Evolutionary conservation across 2,797 vertebrate species (phyloP).

Genomic region (Scarus forsteni): DNA sequence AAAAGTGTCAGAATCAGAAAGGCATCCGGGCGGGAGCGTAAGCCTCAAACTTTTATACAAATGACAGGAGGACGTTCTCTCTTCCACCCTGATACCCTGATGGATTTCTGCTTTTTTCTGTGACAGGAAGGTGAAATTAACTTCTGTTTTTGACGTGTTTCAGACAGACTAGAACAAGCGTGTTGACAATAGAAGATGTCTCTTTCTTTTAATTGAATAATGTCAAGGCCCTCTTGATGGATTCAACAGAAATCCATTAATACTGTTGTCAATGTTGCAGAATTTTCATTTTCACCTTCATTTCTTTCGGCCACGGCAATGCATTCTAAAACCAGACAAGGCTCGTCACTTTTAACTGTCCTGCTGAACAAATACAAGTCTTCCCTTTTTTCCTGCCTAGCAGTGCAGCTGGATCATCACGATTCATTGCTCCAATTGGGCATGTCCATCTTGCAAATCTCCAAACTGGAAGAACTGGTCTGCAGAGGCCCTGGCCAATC

Average conservation of each 20-base stretch:
- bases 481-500: no score
- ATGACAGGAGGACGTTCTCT: conserved; percentile 32
- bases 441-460: no score
- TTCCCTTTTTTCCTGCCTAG: no score
- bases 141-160: conserved; percentile 12
- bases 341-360: no score
- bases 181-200: conserved; percentile 11
- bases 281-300: no score
- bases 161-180: neutral
- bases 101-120: conserved; percentile 13
- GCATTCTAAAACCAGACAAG: no score
- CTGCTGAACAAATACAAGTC: no score
- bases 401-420: no score
- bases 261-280: no score
- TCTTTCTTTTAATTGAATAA: neutral
- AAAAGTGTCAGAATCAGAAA: conserved; percentile 27
- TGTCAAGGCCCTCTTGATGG: neutral
- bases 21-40: neutral
- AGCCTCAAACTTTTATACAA: conserved; percentile 28
- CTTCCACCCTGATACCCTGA: conserved; percentile 20
- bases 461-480: no score
- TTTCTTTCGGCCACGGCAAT: no score
- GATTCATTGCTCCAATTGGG: no score
- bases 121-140: conserved; percentile 37
- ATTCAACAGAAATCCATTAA: neutral